These are phyloP conservation scores for Myiagra hebetior DNA, from an alignment of 2,113 vertebrate species.

Conservation along the genomic window DNA sequence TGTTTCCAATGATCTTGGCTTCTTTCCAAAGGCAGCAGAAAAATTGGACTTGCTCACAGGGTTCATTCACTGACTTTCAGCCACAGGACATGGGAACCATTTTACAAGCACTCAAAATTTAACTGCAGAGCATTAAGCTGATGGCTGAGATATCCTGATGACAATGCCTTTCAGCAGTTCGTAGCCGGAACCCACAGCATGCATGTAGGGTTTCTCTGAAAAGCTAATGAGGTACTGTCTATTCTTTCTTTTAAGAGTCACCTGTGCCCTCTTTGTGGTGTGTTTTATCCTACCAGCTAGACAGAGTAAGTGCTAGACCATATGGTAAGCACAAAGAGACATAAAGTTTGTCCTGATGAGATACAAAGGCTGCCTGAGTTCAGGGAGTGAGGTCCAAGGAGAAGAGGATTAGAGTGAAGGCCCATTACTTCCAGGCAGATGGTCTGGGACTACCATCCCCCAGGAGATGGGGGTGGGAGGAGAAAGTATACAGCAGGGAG, in stretches of 20 bases:
- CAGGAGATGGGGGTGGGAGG: neutral
- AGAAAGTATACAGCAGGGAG: neutral
- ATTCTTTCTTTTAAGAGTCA: neutral
- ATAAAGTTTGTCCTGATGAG: neutral
- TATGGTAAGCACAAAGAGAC: neutral
- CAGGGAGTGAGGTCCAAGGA: neutral
- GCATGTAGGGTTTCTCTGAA: neutral
- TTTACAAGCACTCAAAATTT: neutral
- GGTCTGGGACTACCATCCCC: neutral
- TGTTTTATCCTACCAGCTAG: neutral
- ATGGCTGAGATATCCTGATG: neutral
- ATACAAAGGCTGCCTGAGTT: neutral
- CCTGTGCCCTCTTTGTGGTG: neutral
- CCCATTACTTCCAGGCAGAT: neutral
- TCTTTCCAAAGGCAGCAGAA: constrained; percentile 11
- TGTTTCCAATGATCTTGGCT: neutral
- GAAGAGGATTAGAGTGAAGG: neutral
- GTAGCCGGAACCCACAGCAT: neutral
- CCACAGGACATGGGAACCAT: neutral
- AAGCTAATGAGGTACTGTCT: neutral
- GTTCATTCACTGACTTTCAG: neutral
- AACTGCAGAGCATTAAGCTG: neutral
- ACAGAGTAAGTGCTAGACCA: neutral
- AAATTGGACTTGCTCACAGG: neutral
- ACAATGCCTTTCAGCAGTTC: neutral